A percentile compares a stretch with the other conserved stretches of the same genome.
These are phyloP conservation scores for Varroa destructor DNA, from an alignment of 1,140 invertebrate genomes.

Conservation along the genomic window DNA sequence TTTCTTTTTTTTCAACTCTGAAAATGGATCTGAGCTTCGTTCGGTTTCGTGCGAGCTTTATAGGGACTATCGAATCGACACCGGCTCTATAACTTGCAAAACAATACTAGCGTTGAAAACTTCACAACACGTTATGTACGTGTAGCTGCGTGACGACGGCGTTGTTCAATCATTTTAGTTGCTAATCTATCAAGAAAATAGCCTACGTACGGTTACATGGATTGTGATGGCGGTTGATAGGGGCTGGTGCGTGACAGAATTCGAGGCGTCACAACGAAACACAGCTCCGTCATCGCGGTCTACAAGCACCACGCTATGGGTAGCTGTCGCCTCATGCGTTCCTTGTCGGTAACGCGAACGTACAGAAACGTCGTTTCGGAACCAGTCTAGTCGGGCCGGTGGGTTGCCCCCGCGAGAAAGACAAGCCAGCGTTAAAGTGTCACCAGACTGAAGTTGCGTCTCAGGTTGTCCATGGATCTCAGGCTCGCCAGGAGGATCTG, in stretches of 20 bases:
- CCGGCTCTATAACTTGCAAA: no score
- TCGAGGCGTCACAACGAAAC: slow-evolving; percentile 81
- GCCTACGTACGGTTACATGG: slow-evolving; percentile 47
- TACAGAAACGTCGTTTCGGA: slow-evolving; percentile 69
- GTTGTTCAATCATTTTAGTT: no score
- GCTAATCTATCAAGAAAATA: no score
- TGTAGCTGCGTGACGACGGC: no score
- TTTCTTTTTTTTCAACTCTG: no score
- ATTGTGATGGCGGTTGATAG: slow-evolving; percentile 62
- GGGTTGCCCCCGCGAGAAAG: slow-evolving; percentile 84
- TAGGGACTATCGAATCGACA: no score
- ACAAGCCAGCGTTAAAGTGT: slow-evolving; percentile 73
- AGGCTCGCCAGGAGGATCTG: slow-evolving; percentile 78
- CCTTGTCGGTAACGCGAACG: slow-evolving; percentile 12
- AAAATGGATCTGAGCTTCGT: no score
- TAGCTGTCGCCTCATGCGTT: slow-evolving; percentile 11
- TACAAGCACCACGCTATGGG: not conserved
- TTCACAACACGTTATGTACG: no score
- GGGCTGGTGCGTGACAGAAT: slow-evolving; percentile 67
- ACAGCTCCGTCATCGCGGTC: slow-evolving; percentile 69
- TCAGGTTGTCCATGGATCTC: slow-evolving; percentile 81
- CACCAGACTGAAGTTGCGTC: slow-evolving; percentile 69
- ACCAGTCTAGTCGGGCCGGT: slow-evolving; percentile 82
- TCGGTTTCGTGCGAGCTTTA: no score
- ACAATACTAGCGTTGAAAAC: no score